Base-by-base conservation (phyloP, 30 jellyfish, hydroid and myxozoan species). In the Calvadosia cruxmelitensis region DNA sequence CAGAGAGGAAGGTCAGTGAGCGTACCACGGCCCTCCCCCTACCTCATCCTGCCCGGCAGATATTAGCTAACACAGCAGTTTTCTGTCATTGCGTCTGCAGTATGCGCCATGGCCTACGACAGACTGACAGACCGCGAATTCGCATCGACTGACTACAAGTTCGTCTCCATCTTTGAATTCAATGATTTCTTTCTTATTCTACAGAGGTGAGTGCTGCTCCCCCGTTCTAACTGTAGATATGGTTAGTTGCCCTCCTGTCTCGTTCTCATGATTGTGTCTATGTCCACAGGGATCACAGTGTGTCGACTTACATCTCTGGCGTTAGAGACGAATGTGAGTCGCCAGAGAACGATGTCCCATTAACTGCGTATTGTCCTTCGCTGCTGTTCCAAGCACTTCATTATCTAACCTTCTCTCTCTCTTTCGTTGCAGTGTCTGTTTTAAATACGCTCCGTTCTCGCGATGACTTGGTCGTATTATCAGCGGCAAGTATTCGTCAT, bases 91-190 rank as follows among this genome's bases (percentile, higher is more conserved):
- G 16, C 3, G 7, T 31, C 26, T 34, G 31, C 15, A 73, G 84
- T 53, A 5, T 73, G 52, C 34, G 10, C 30, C 2, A 24, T 29
- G 31, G 66, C 50, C 2, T 15, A 68, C 64, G 75, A 79, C 26
- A 52, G 78, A 32, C 48, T 79, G 15, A 64, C 33, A 31, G 77
- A 33, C 16, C 24, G 1, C 3, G 61, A 66, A 1, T 32, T 34
- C 16, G 31, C 70, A 50, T 52, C 67, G n/a, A 10, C 42, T 29
- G 75, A 79, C 0, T 49, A 57, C 26, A 67, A 70, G 0, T 28
- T 34, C 2, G 36, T 79, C 34, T 25, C 92, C 1, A 49, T 79
- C 23, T 79, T 79, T 49, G 82, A 79, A 33, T 70, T 70, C 36
- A 78, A 69, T 0, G 36, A 57, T 10, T 79, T 70, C 69, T 53